Conservation (phyloP, 2,888 invertebrate species). For the Parnassius orleans region DNA sequence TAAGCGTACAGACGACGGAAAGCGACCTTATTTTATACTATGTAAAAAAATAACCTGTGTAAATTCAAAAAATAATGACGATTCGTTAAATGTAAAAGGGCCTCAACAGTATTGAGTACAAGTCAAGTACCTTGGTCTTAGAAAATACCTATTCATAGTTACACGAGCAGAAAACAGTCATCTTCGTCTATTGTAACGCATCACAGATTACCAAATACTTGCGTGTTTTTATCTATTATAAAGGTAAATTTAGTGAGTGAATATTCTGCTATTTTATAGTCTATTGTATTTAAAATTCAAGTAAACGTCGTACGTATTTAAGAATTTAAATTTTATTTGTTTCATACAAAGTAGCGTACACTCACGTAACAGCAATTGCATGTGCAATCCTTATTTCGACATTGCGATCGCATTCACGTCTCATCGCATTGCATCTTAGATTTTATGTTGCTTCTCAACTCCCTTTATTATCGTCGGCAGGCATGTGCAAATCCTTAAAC, state of each 20-base stretch:
- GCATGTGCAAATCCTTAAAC: constrained; percentile 15
- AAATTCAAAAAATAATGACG: too few species aligned
- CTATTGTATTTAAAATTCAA: background rate
- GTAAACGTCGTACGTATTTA: too few species aligned
- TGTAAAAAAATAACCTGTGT: too few species aligned
- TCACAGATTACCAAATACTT: background rate
- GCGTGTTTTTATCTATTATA: background rate
- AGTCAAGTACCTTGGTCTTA: background rate
- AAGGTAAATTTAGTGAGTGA: constrained; percentile 4
- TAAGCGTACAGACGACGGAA: too few species aligned
- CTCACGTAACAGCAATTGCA: constrained; percentile 18
- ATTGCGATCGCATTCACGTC: constrained; percentile 15
- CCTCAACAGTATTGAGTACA: background rate
- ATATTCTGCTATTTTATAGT: background rate
- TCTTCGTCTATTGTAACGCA: constrained; percentile 10
- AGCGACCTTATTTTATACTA: too few species aligned
- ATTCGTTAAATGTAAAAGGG: constrained; percentile 2
- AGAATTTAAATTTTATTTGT: background rate
- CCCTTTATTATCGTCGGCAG: background rate
- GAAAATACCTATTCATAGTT: constrained; percentile 18
- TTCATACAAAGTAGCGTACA: background rate
- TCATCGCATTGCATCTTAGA: constrained; percentile 6
- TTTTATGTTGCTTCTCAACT: background rate
- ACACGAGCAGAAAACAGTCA: constrained; percentile 24
- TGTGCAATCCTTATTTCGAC: constrained; percentile 19